Percentiles rank a stretch among this genome's conserved stretches.
Conservation (phyloP, 2,888 invertebrate genomes). For the Andrena dorsata region DNA sequence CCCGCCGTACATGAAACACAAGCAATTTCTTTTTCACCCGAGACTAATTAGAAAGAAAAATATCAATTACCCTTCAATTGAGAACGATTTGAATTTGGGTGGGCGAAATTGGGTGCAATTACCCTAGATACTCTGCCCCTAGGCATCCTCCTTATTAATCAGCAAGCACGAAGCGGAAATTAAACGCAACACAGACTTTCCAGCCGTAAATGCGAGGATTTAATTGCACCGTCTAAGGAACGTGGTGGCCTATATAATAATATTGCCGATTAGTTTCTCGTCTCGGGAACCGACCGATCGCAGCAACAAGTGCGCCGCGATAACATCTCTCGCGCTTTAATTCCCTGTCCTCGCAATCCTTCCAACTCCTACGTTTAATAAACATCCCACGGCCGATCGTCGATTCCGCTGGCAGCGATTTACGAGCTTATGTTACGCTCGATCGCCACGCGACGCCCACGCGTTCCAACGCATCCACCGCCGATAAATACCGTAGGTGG, state of each 20-base stretch:
- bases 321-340: conserved; percentile 32
- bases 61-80: too few relatives aligned
- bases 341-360: conserved; percentile 25
- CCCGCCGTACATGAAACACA: too few relatives aligned
- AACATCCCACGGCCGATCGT: conserved; percentile 36
- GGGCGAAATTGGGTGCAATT: too few relatives aligned
- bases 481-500: conserved; percentile 30
- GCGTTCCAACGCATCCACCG: conserved; percentile 29
- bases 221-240: neutral
- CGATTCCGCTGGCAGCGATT: conserved; percentile 36
- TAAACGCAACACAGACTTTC: neutral
- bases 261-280: neutral
- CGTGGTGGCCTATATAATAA: conserved; percentile 7
- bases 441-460: conserved; percentile 45
- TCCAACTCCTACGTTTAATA: conserved; percentile 37
- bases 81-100: too few relatives aligned
- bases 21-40: too few relatives aligned
- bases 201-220: neutral
- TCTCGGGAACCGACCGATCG: conserved; percentile 1
- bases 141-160: neutral
- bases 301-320: conserved; percentile 22
- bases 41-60: too few relatives aligned
- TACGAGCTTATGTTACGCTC: conserved; percentile 35
- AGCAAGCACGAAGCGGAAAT: conserved; percentile 8
- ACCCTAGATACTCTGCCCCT: neutral